Evolutionary conservation across 2,797 vertebrate genomes (phyloP).

Genomic region (Bryconaethiops microstoma): DNA sequence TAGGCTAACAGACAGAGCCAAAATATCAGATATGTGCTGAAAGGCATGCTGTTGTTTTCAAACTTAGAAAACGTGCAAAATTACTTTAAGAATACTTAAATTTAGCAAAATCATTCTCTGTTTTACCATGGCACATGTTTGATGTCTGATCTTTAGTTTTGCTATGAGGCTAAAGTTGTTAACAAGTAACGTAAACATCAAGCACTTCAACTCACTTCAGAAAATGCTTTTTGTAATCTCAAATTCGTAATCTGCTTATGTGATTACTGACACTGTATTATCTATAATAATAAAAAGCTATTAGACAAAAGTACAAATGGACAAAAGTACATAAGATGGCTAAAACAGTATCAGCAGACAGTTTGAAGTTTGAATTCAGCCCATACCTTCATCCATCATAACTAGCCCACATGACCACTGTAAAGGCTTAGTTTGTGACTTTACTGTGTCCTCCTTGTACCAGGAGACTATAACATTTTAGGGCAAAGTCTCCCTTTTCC

Average conservation of each 20-base stretch:
- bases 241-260: too few species aligned
- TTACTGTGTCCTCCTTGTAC: neutral
- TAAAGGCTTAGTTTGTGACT: neutral
- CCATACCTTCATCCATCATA: neutral
- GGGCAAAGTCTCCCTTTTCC: constrained; percentile 25
- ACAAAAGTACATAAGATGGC: too few species aligned
- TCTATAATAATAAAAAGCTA: too few species aligned
- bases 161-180: neutral
- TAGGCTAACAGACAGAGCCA: neutral
- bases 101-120: too few species aligned
- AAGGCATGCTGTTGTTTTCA: neutral
- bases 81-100: too few species aligned
- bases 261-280: too few species aligned
- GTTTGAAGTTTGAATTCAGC: neutral
- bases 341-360: neutral
- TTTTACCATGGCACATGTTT: too few species aligned
- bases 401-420: neutral
- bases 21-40: neutral
- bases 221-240: too few species aligned
- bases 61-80: too few species aligned
- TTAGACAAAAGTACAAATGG: too few species aligned
- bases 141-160: neutral
- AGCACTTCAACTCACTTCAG: too few species aligned
- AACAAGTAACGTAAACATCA: neutral
- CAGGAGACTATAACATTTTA: constrained; percentile 19